Base-by-base conservation (phyloP, 2,888 invertebrate species). In the Rugalucina vietnamica region DNA sequence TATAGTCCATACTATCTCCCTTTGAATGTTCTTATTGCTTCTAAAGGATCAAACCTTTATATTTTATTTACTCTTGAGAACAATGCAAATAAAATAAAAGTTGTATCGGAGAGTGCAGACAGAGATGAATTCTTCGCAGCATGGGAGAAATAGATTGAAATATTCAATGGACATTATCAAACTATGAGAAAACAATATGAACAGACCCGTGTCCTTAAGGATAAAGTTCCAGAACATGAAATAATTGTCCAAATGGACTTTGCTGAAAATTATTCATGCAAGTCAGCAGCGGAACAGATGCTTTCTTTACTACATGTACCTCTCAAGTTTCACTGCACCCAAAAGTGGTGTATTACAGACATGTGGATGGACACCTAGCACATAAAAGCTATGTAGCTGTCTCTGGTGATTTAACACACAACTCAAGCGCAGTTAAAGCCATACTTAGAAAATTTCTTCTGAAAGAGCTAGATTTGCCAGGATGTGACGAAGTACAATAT, bases 231-330 rank as follows among this genome's bases (percentile, higher is more conserved):
- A 29, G 3, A 37, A n/a, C 18, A 81, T 43, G 69, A 80, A 27
- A 32, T 83, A 0, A 57, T 88, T 29, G 71, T 88, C 8, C 85
- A 88, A 8, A 87, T 88, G 83, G 88, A 88, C 60, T 88, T 88
- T 50, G 83, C 84, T 10, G 89, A 89, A 72, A 89, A 88, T 69
- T 89, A 89, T 82, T 70, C 54, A 34, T 89, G 87, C 60, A 83
- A 77, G 49, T 49, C 78, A 1, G 81, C 76, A 18, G 84, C 88
- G 3, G 83, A 88, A 82, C 83, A 72, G 71, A 72, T 36, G 85
- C 88, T 3, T 81, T 82, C 80, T 89, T 76, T 77, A 82, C 78
- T 80, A 71, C 76, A 54, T 36, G 12, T 39, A 24, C 49, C 21
- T 76, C 75, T 27, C 78, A 74, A 18, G 81, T 81, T 27, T 80